These are phyloP conservation scores for Microcaecilia unicolor DNA, from an alignment of 2,797 vertebrate species.

Conservation along the genomic window DNA sequence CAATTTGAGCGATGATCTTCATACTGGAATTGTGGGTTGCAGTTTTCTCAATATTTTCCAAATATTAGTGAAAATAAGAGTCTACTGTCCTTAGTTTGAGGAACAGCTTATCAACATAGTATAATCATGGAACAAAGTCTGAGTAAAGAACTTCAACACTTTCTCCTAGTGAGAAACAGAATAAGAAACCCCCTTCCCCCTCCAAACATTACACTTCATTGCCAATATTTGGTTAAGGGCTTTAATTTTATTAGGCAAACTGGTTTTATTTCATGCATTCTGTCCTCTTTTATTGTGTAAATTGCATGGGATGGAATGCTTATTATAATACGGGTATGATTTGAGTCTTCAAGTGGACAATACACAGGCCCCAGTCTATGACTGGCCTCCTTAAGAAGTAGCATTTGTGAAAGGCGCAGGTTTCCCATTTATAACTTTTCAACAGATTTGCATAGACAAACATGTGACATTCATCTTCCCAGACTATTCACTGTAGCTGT, in stretches of 20 bases:
- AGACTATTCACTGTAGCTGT: not conserved
- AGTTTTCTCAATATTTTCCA: too few relatives aligned
- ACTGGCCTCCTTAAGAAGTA: slow-evolving; percentile 12
- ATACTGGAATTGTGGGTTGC: too few relatives aligned
- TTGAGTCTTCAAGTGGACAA: slow-evolving; percentile 44
- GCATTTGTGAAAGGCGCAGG: slow-evolving; percentile 32
- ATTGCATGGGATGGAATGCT: slow-evolving; percentile 65
- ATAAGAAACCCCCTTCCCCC: slow-evolving; percentile 42
- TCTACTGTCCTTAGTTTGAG: slow-evolving; percentile 32
- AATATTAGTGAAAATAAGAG: too few relatives aligned
- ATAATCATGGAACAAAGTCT: slow-evolving; percentile 36
- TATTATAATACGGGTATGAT: slow-evolving; percentile 58
- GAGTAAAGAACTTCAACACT: slow-evolving; percentile 46
- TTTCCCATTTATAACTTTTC: slow-evolving; percentile 15
- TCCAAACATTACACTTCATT: slow-evolving; percentile 59
- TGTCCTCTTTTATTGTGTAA: slow-evolving; percentile 62
- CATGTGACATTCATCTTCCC: slow-evolving; percentile 10
- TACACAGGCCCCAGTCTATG: not conserved
- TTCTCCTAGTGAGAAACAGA: slow-evolving; percentile 35
- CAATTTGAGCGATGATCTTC: too few relatives aligned
- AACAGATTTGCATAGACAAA: slow-evolving; percentile 15
- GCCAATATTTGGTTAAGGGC: slow-evolving; percentile 64
- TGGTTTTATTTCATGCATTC: slow-evolving; percentile 58
- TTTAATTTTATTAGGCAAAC: slow-evolving; percentile 68
- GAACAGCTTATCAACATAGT: slow-evolving; percentile 37